A percentile compares a stretch with the other conserved stretches of the same genome.
phyloP scores from a whole-genome alignment of 2,888 invertebrate species.

The Schizaphis graminum region DNA sequence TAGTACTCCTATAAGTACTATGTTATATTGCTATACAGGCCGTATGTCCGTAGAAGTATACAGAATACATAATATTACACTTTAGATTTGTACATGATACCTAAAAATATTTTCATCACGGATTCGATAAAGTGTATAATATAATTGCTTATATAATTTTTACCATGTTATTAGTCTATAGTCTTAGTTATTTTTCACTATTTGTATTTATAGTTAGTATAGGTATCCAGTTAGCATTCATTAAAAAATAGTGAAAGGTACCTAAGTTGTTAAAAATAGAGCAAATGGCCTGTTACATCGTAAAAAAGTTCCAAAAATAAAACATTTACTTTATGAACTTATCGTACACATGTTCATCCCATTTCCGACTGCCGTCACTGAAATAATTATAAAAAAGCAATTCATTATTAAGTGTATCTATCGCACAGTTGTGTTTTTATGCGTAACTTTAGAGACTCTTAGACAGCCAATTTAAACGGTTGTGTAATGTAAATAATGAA shows the following conservation, averaged over 20 bases:
- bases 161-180: neutral
- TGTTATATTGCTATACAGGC: neutral
- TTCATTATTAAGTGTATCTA: neutral
- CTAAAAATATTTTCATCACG: neutral
- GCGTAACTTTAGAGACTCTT: neutral
- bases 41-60: neutral
- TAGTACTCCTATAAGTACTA: neutral
- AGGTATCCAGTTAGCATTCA: neutral
- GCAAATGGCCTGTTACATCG: no score
- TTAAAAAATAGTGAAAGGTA: neutral
- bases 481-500: neutral
- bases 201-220: neutral
- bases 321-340: neutral
- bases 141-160: neutral
- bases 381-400: neutral
- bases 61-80: neutral
- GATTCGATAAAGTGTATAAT: neutral
- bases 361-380: neutral
- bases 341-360: neutral
- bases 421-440: neutral
- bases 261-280: neutral
- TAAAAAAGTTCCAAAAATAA: neutral
- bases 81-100: neutral
- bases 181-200: neutral
- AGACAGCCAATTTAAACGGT: neutral